phyloP scores from a whole-genome alignment of 2,888 invertebrate genomes.

The Cephus runcator region DNA sequence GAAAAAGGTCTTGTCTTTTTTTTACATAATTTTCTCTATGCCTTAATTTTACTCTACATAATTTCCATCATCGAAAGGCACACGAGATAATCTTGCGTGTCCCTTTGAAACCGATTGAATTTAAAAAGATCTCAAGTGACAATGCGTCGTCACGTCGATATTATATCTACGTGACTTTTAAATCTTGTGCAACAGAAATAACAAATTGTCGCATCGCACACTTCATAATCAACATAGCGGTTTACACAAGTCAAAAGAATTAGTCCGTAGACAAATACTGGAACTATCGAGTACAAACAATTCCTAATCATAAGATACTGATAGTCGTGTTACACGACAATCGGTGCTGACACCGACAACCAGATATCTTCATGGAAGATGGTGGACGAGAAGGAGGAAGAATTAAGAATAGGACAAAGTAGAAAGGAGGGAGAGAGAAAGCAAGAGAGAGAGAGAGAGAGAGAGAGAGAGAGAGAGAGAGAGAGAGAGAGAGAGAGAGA shows the following conservation, averaged over 20 bases:
- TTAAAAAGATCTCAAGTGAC: background rate
- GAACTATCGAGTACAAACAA: slow-evolving; percentile 7
- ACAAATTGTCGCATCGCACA: background rate
- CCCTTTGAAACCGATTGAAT: background rate
- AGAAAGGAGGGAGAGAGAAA: background rate
- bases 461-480: background rate
- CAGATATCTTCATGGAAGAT: background rate
- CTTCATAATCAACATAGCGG: slow-evolving; percentile 29
- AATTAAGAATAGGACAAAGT: too few species aligned
- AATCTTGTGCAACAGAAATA: background rate
- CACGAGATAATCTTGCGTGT: background rate
- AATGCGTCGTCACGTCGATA: background rate
- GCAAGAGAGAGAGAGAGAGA: background rate
- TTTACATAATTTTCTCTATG: background rate
- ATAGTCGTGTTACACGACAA: slow-evolving; percentile 24
- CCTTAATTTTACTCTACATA: background rate
- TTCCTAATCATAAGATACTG: slow-evolving; percentile 7
- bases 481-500: background rate
- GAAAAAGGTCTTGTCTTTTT: background rate
- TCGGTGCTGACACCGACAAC: slow-evolving; percentile 35
- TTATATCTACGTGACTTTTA: background rate
- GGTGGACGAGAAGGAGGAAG: background rate
- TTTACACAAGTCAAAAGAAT: slow-evolving; percentile 24
- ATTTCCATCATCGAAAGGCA: background rate
- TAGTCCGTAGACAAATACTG: background rate